Percentiles rank a stretch among this genome's conserved stretches.
Evolutionary conservation across 2,797 vertebrate genomes (phyloP).

Genomic region (Halcyon badia): DNA sequence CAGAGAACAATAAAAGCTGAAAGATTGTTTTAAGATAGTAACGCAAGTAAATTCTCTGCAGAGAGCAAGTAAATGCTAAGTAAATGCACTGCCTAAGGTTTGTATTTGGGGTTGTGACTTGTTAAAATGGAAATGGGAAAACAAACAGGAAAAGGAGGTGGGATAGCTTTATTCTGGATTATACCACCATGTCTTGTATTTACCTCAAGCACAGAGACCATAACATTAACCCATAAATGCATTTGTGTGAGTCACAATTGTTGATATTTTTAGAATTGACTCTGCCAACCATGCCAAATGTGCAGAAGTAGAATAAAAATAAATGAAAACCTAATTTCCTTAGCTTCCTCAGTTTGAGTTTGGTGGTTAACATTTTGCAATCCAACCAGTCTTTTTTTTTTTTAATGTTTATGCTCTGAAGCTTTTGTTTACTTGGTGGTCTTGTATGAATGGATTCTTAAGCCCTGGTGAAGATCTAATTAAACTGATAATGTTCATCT

Average conservation of each 20-base stretch:
- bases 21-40: slow-evolving; percentile 1
- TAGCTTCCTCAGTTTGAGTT: neutral
- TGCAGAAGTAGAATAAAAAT: neutral
- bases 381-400: rapidly evolving
- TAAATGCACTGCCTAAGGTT: neutral
- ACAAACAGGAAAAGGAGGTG: neutral
- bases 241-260: neutral
- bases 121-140: slow-evolving; percentile 1
- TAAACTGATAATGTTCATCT: neutral
- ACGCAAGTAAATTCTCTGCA: neutral
- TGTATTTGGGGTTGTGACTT: neutral
- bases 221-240: neutral
- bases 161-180: neutral
- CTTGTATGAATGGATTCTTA: neutral
- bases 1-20: neutral
- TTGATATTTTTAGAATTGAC: neutral
- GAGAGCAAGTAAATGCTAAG: neutral
- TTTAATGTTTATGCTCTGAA: neutral
- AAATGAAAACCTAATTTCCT: neutral
- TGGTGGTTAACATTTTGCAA: neutral
- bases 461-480: neutral
- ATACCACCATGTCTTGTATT: neutral
- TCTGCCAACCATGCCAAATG: neutral
- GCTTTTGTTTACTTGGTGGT: neutral
- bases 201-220: neutral